Base-by-base conservation (phyloP, 2,797 vertebrate species). In the Aselliscus stoliczkanus region DNA sequence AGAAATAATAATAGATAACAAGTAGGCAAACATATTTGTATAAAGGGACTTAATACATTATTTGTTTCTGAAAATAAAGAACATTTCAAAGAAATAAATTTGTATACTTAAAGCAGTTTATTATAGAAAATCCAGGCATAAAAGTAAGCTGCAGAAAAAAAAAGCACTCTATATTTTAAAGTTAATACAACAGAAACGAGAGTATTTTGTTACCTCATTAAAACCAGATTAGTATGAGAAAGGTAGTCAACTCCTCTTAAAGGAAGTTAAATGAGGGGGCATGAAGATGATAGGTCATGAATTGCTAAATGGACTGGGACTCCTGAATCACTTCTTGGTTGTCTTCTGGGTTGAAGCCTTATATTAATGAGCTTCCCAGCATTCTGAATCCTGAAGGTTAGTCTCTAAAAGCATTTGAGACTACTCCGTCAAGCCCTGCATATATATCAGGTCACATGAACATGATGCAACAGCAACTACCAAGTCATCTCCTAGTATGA, bases 1-100 rank as follows among this genome's bases (percentile, higher is more conserved):
- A 92, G 91, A 94, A 97, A 91, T 65, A 97, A 95, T 65, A 97
- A 95, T 62, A 95, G 97, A 95, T 79, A 96, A 58, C 37, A 96
- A 94, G 62, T 90, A 97, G 82, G 92, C 92, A 93, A 82, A 97
- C 94, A 97, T 80, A 89, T 12, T 82, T 76, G 15, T 14, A 50
- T 92, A 77, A 93, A 88, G 56, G 29, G 37, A 93, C 64, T 75
- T 90, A 39, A 70, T 65, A 82, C 20, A 89, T 54, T 77, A 94
- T 91, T 83, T 92, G 81, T 96, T 96, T 93, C 73, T 90, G 58
- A 85, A 94, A 96, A 97, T 50, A 97, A 95, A 91, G 82, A 97
- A 94, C 42, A 96, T 88, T 97, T 91, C 50, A 94, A 95, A 72
- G 91, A 72, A 96, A 90, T 72, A 94, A 87, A 97, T 96, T 23